Base-by-base conservation (phyloP, 2,888 invertebrate species). In the Celastrina argiolus region DNA sequence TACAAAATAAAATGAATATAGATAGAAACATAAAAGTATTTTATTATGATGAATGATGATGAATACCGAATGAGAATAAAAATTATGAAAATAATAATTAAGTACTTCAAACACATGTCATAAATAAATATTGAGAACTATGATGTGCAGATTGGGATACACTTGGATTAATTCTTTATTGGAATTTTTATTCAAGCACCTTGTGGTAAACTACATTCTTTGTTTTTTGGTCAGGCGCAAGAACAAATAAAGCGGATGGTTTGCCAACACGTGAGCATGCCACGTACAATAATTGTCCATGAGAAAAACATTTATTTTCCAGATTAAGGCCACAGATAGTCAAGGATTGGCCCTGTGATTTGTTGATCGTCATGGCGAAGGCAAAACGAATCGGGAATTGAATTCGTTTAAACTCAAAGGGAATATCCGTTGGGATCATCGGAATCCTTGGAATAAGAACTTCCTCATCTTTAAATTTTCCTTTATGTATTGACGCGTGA, bases 181-280 rank as follows among this genome's bases (percentile, higher is more conserved):
- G n/a, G n/a, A n/a, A n/a, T n/a, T n/a, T 68, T 66, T 65, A 66
- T 2, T 68, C 41, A 64, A 69, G 67, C 14, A 69, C 66, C 67
- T 69, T n/a, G n/a, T 64, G 67, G 59, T 67, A 69, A 34, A 69
- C 66, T 66, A 68, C 66, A 66, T 69, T 67, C 51, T 69, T 69
- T 66, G 69, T 69, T 67, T 69, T 69, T 34, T 69, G 51, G 31
- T 67, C 68, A 69, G 63, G 69, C 63, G 65, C 56, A 69, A 69
- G 14, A 67, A 69, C 66, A 68, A 68, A 68, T 36, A 67, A 66
- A 7, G 71, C 70, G 18, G 31, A 64, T 51, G 42, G 42, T 63
- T 51, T 74, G 63, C 72, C 74, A 68, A 73, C 73, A 45, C 71
- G 69, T 70, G 73, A 73, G 68, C 74, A 76, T 68, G 76, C 78